Evolutionary conservation across 1,140 invertebrate species (phyloP).

Genomic region (Holotrichia oblita): DNA sequence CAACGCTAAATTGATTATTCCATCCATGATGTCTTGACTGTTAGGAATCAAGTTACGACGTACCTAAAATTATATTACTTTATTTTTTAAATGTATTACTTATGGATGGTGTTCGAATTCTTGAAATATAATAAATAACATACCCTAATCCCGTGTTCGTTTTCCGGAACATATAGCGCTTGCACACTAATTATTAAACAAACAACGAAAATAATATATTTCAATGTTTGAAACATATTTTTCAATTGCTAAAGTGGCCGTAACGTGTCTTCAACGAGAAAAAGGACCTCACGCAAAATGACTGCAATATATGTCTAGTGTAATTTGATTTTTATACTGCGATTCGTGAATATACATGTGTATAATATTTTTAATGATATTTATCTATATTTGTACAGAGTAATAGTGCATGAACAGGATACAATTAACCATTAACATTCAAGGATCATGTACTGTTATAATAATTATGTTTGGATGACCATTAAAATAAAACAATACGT

Average conservation of each 20-base stretch:
- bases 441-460: slow-evolving; percentile 18
- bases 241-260: no score
- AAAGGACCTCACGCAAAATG: no score
- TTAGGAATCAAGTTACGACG: neutral
- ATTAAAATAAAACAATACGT: neutral
- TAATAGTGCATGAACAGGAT: slow-evolving; percentile 29
- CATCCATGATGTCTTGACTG: slow-evolving; percentile 34
- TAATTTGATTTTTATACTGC: neutral
- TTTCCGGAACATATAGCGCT: neutral
- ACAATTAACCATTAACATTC: slow-evolving; percentile 8
- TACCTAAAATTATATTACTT: slow-evolving; percentile 9
- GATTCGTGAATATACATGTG: neutral
- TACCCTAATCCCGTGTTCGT: slow-evolving; percentile 3
- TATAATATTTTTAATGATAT: slow-evolving; percentile 18
- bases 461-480: neutral
- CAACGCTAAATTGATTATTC: slow-evolving; percentile 33
- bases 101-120: neutral
- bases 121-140: neutral
- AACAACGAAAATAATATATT: neutral
- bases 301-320: neutral
- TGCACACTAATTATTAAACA: neutral
- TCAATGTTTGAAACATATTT: neutral
- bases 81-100: neutral
- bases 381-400: slow-evolving; percentile 11
- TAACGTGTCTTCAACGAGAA: neutral